Evolutionary conservation across 2,797 vertebrate genomes (phyloP).

Genomic region (Cercopithecus mitis): DNA sequence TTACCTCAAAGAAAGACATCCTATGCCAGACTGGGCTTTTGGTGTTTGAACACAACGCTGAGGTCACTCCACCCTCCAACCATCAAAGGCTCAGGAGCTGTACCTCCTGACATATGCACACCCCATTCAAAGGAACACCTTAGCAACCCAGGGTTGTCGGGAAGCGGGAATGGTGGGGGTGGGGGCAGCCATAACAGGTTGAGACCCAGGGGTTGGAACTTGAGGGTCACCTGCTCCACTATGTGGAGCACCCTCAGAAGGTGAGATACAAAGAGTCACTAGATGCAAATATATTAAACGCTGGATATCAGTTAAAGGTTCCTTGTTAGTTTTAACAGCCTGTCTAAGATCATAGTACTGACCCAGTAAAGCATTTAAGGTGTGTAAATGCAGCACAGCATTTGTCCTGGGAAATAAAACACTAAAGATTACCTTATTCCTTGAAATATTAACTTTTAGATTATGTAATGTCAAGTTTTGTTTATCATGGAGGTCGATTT

Average conservation of each 20-base stretch:
- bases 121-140: not conserved
- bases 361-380: not conserved
- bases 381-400: not conserved
- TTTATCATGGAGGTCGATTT: not conserved
- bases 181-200: too few relatives aligned
- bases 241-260: rapidly evolving
- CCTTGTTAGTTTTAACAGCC: not conserved
- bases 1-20: not conserved
- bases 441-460: not conserved
- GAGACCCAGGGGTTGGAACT: not conserved
- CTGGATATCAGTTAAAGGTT: not conserved
- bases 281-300: not conserved
- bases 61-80: not conserved
- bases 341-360: not conserved
- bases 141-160: not conserved
- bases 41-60: not conserved
- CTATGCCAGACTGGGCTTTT: not conserved
- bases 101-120: not conserved
- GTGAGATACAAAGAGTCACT: rapidly evolving
- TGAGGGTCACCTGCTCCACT: not conserved
- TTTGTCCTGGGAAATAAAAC: not conserved
- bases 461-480: not conserved
- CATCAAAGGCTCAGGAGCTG: not conserved
- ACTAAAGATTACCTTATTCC: not conserved
- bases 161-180: too few relatives aligned